Evolutionary conservation across 2,797 vertebrate species (phyloP).

Genomic region (Lagocephalus sceleratus): DNA sequence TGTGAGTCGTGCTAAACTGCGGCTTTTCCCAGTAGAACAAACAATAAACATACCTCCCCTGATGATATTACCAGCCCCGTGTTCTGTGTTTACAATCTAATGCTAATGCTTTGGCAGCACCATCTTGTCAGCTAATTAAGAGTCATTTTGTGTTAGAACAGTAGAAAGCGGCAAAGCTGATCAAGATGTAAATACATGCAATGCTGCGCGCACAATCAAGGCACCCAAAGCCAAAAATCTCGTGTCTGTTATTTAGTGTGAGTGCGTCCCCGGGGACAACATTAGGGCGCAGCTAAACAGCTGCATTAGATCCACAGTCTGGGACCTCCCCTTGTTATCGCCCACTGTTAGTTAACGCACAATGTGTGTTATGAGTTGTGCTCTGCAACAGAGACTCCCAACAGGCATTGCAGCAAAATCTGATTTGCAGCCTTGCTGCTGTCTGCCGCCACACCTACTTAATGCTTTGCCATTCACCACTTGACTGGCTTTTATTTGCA

Average conservation of each 20-base stretch:
- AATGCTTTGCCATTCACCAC: constrained; percentile 51
- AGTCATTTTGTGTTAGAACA: constrained; percentile 52
- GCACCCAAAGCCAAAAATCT: constrained; percentile 46
- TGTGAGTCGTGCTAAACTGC: constrained; percentile 6
- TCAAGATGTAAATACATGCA: constrained; percentile 62
- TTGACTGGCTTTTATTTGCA: constrained; percentile 70
- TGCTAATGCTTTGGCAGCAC: constrained; percentile 44
- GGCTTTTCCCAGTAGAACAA: constrained; percentile 9
- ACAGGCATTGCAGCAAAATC: constrained; percentile 62
- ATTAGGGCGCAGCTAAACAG: constrained; percentile 65
- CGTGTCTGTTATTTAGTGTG: constrained; percentile 56
- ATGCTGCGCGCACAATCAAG: constrained; percentile 36
- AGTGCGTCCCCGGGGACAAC: constrained; percentile 55
- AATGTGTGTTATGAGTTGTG: constrained; percentile 45
- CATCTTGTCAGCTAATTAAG: constrained; percentile 53
- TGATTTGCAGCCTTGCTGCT: constrained; percentile 56
- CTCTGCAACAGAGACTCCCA: constrained; percentile 52
- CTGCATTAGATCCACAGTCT: constrained; percentile 57
- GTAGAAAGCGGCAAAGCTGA: constrained; percentile 46
- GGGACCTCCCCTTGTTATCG: constrained; percentile 65
- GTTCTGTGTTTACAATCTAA: constrained; percentile 19
- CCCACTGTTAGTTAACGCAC: constrained; percentile 51
- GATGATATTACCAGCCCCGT: constrained; percentile 22
- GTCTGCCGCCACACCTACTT: constrained; percentile 52
- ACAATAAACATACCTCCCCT: constrained; percentile 26